These are phyloP conservation scores for Acleris holmiana DNA, from an alignment of 2,888 invertebrate species.

Conservation along the genomic window DNA sequence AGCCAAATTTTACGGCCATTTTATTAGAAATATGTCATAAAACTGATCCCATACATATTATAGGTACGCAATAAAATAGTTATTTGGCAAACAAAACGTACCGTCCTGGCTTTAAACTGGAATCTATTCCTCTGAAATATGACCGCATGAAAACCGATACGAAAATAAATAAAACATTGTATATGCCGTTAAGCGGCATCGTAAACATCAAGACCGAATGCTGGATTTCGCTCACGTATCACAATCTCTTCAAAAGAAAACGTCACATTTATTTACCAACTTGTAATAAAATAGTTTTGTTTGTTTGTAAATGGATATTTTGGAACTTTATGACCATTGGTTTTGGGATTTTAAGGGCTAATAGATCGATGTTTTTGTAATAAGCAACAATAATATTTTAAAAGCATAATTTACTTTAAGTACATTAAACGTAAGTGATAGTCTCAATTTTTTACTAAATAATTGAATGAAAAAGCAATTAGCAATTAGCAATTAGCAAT, in stretches of 20 bases:
- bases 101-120: constrained; percentile 39
- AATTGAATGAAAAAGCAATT: too few species aligned
- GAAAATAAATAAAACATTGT: constrained; percentile 58
- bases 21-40: constrained; percentile 39
- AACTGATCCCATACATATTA: constrained; percentile 45
- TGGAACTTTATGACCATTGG: background rate
- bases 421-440: too few species aligned
- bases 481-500: too few species aligned
- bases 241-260: constrained; percentile 54
- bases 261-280: constrained; percentile 50
- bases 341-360: background rate
- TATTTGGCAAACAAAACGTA: constrained; percentile 48
- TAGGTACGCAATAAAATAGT: constrained; percentile 50
- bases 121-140: constrained; percentile 36
- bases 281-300: constrained; percentile 21
- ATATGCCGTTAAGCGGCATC: constrained; percentile 56
- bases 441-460: too few species aligned
- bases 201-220: constrained; percentile 51
- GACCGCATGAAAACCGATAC: constrained; percentile 54
- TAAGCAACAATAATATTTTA: too few species aligned
- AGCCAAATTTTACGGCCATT: constrained; percentile 31
- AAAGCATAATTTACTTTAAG: too few species aligned
- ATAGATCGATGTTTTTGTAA: background rate
- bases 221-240: constrained; percentile 56
- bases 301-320: constrained; percentile 24